These are phyloP conservation scores for Melitaea cinxia DNA, from an alignment of 1,140 invertebrate species.

Conservation along the genomic window DNA sequence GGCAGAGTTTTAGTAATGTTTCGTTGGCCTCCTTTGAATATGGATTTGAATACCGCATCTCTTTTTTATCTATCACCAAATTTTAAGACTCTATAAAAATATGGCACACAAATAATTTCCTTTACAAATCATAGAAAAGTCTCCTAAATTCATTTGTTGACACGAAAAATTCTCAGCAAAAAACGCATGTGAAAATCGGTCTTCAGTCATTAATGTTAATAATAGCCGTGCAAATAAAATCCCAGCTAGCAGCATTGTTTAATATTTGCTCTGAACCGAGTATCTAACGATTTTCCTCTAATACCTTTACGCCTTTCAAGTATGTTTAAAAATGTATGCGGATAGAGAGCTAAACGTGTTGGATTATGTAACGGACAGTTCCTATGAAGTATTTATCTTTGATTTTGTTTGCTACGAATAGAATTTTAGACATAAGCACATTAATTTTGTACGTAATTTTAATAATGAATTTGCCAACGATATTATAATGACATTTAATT, in stretches of 20 bases:
- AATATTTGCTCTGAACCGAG: constrained; percentile 48
- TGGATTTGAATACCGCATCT: too few species aligned
- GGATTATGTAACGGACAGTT: neutral
- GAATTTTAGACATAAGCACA: too few species aligned
- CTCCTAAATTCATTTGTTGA: constrained; percentile 8
- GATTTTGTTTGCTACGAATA: too few species aligned
- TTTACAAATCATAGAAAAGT: neutral
- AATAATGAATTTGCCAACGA: too few species aligned
- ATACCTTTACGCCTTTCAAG: constrained; percentile 25
- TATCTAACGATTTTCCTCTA: constrained; percentile 26
- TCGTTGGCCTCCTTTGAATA: too few species aligned
- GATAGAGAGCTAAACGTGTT: neutral
- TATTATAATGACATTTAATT: too few species aligned
- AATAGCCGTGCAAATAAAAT: constrained; percentile 54
- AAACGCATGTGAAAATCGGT: constrained; percentile 31
- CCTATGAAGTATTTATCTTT: too few species aligned
- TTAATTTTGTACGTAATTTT: too few species aligned
- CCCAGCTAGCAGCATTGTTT: constrained; percentile 43
- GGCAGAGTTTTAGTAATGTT: too few species aligned
- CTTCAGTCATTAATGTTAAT: constrained; percentile 57
- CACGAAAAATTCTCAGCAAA: constrained; percentile 9
- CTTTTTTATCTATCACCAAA: too few species aligned
- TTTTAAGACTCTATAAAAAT: too few species aligned
- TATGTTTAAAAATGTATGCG: neutral
- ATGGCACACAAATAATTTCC: neutral